Base-by-base conservation (phyloP, 2,888 invertebrate species). In the Tholera decimalis region DNA sequence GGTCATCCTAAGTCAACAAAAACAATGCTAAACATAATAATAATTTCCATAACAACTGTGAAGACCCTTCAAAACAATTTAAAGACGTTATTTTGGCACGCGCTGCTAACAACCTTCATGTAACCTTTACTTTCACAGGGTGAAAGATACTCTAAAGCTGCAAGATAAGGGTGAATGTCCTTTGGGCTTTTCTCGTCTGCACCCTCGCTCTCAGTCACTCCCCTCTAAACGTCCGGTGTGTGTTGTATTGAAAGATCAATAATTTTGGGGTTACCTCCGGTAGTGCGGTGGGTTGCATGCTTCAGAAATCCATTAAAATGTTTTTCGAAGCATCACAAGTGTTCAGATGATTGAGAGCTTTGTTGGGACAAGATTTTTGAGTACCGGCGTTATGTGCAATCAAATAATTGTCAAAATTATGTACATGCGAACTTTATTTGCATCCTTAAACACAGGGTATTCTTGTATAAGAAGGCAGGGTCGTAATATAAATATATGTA, bases 61-160 rank as follows among this genome's bases (percentile, higher is more conserved):
- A 73, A 65, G 47, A 57, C 80, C 74, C 79, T 81, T 77, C 71
- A 79, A 80, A 84, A 78, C 79, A 82, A 74, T 81, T 84, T 78
- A 70, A 70, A 83, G 78, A 83, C 82, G 84, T 80, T 84, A 84
- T 82, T 85, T 84, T 68, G 86, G 84, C 88, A 87, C 86, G 85
- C 77, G 83, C 81, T 85, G 78, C 88, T 88, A 79, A 57, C 67
- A 73, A 73, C 75, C 78, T 79, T 75, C 73, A 79, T 50, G 46
- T 72, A 74, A 69, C 60, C 73, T 76, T 67, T 56, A 8, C 7
- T 26, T 50, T 33, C 8, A 47, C 57, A 70, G 28, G 18, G 53
- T 59, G 53, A 66, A 69, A 50, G 53, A 30, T 59, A 54, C 62
- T 68, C 46, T 73, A 66, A 24, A 4, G 4, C 8, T 15, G 7